Conservation (phyloP, 1,140 invertebrate genomes). For the Gyrodactylus salaris region DNA sequence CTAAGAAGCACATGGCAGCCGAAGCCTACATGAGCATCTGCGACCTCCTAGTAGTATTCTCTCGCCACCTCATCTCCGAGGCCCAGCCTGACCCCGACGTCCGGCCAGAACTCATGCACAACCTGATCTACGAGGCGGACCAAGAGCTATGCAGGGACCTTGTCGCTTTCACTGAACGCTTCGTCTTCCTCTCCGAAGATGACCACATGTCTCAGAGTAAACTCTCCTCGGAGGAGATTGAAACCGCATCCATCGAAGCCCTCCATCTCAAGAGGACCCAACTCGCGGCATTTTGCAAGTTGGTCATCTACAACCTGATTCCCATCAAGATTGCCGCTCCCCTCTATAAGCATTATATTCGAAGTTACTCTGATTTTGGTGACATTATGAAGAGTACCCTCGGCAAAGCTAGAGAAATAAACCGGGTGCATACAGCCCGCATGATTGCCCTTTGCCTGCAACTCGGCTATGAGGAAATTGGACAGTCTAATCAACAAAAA, state of each 20-base stretch:
- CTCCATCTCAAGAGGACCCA: slow-evolving; percentile 76
- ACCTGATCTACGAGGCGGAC: background rate
- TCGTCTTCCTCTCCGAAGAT: slow-evolving; percentile 31
- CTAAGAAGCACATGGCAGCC: slow-evolving; percentile 10
- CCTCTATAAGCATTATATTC: slow-evolving; percentile 69
- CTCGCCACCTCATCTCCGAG: slow-evolving; percentile 31
- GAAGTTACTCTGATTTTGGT: slow-evolving; percentile 94
- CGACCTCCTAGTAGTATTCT: slow-evolving; percentile 72
- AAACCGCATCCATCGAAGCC: slow-evolving; percentile 67
- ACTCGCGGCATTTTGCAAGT: slow-evolving; percentile 71
- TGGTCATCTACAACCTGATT: slow-evolving; percentile 82
- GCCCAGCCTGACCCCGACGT: background rate
- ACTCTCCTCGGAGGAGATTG: slow-evolving; percentile 29
- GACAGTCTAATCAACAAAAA: slow-evolving; percentile 17
- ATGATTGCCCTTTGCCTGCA: slow-evolving; percentile 67
- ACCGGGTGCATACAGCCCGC: slow-evolving; percentile 70
- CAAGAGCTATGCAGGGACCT: background rate
- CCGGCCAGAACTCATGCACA: background rate
- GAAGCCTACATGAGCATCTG: slow-evolving; percentile 66
- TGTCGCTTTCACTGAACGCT: background rate
- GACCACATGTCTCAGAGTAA: background rate
- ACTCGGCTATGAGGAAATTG: slow-evolving; percentile 13
- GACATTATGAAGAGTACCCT: slow-evolving; percentile 92
- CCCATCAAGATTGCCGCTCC: slow-evolving; percentile 57
- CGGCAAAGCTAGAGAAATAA: slow-evolving; percentile 76